phyloP scores from a whole-genome alignment of 1,140 invertebrate species.

The Calephelis nemesis region DNA sequence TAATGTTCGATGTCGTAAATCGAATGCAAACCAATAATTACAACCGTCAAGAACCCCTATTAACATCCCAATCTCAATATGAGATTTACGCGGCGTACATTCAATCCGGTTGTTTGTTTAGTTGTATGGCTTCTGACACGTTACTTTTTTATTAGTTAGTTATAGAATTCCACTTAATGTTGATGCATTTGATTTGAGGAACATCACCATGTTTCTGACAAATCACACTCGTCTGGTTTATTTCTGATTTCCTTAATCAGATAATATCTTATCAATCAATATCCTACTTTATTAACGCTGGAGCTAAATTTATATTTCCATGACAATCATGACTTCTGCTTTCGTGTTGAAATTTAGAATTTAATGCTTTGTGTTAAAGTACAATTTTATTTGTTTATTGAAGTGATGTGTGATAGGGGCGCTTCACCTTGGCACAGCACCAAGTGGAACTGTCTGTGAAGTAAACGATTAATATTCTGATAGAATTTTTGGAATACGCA shows the following conservation, averaged over 20 bases:
- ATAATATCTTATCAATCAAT: constrained; percentile 6
- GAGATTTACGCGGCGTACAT: no score
- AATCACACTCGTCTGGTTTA: constrained; percentile 36
- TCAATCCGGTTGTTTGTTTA: no score
- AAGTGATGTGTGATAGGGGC: constrained; percentile 37
- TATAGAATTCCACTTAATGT: no score
- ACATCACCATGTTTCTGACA: constrained; percentile 17
- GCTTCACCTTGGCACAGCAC: constrained; percentile 47
- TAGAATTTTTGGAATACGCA: constrained; percentile 19
- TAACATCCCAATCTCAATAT: no score
- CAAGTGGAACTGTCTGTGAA: constrained; percentile 42
- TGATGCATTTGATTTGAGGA: constrained; percentile 19
- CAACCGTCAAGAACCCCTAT: no score
- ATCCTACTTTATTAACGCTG: neutral
- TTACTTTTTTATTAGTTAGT: no score
- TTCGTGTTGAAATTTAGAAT: constrained; percentile 22
- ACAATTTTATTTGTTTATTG: constrained; percentile 30
- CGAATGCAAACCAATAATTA: no score
- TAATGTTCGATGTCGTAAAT: no score
- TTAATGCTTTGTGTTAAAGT: constrained; percentile 27
- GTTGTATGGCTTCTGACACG: no score
- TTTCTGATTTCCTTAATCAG: constrained; percentile 36
- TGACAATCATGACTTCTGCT: neutral
- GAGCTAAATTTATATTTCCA: constrained; percentile 5
- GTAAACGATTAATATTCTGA: constrained; percentile 23